phyloP scores from a whole-genome alignment of 2,888 invertebrate genomes.

The Plebejus argus region DNA sequence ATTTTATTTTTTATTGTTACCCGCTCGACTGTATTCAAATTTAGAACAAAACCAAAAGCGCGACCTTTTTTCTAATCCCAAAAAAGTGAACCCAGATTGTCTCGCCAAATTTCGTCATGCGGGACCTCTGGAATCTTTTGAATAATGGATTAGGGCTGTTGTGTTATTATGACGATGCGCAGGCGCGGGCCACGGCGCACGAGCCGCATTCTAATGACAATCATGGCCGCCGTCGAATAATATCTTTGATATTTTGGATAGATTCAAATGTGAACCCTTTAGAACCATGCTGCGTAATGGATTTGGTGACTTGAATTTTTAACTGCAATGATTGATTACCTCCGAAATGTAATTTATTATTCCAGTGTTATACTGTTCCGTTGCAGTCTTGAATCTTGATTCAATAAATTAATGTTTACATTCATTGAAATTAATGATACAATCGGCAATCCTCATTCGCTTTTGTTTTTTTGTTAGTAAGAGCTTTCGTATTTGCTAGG shows the following conservation, averaged over 20 bases:
- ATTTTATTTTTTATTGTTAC: background rate
- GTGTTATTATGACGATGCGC: slow-evolving; percentile 66
- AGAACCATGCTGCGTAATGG: slow-evolving; percentile 46
- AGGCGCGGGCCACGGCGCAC: slow-evolving; percentile 65
- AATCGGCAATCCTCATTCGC: slow-evolving; percentile 21
- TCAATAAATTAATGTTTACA: no score
- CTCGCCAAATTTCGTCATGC: slow-evolving; percentile 52
- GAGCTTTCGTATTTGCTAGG: background rate
- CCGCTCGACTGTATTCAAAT: background rate
- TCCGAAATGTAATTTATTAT: slow-evolving; percentile 30
- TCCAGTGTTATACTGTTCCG: slow-evolving; percentile 5
- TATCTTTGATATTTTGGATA: slow-evolving; percentile 58
- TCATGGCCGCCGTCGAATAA: slow-evolving; percentile 57
- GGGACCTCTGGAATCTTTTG: slow-evolving; percentile 62
- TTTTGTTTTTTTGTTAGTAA: background rate
- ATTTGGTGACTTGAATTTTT: slow-evolving; percentile 41
- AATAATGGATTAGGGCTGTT: slow-evolving; percentile 68
- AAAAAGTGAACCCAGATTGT: slow-evolving; percentile 40
- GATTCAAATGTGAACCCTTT: slow-evolving; percentile 53
- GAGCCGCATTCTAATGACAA: slow-evolving; percentile 74
- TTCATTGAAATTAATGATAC: slow-evolving; percentile 29
- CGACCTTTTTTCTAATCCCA: slow-evolving; percentile 45
- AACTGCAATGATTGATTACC: slow-evolving; percentile 33
- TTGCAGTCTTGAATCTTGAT: background rate
- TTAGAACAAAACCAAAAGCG: background rate